Evolutionary conservation across 1,140 invertebrate genomes (phyloP), one percentile per base, ranked within the genome.

Genomic region (Paraescarpia echinospica): DNA sequence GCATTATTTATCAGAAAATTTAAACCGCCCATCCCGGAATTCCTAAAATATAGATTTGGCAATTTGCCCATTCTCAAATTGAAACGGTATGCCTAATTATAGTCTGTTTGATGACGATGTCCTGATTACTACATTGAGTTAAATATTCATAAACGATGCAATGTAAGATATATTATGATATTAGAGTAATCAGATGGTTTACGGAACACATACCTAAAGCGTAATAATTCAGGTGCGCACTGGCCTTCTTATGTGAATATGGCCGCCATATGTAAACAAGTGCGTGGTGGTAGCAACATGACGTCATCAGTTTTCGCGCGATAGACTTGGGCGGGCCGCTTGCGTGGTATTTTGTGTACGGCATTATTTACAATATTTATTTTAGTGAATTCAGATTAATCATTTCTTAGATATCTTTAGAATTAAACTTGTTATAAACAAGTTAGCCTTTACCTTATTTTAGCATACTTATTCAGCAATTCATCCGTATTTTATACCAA

Each of bases 271-370:
- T 77, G 59, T 77, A 77, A 77, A 77, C 59, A 77, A 77, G 59
- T 77, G 59, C 59, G 59, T 77, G 59, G 59, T 77, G 59, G 59
- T 77, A 77, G 59, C 59, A 77, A 77, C 59, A 77, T 77, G 59
- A 77, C 22, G 59, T 77, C 59, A 77, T 77, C 27, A 31, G 59
- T 77, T 77, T 77, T 31, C 27, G 59, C 59, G 59, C 59, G 59
- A 77, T 77, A 77, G 59, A 77, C 22, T 77, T 77, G 59, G 22
- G 22, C 59, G 59, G 0, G 59, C 59, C 59, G 8, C 59, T 77
- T 12, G 41, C 41, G 4, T 6, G 41, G 4, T 41, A 41, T 41
- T 4, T 22, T 77, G 59, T 6, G 59, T 77, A 77, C 14, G 22
- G 59, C 48, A 18, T 51, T 51, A 51, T 51, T 51, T 51, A 51